Evolutionary conservation across 2,797 vertebrate genomes (phyloP).

Genomic region (Bradypodion ventrale): DNA sequence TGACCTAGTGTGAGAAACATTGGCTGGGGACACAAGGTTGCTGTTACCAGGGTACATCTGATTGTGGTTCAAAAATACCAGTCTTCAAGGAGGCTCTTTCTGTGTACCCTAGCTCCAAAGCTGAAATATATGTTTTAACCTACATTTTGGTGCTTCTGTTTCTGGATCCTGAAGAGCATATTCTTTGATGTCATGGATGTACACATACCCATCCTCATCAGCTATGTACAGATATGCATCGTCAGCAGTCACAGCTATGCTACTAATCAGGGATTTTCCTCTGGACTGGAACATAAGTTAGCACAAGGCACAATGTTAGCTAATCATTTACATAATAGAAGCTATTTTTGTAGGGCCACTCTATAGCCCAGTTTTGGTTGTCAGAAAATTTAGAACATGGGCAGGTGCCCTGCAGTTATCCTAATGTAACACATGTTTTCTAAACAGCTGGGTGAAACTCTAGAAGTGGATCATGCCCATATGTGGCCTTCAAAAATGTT

Average conservation of each 20-base stretch:
- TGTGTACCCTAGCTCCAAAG: background rate
- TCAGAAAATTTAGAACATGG: background rate
- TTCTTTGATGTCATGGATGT: constrained; percentile 65
- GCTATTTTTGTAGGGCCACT: background rate
- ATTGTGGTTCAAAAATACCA: background rate
- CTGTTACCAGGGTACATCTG: too few species aligned
- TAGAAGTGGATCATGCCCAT: too few species aligned
- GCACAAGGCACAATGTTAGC: background rate
- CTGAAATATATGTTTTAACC: background rate
- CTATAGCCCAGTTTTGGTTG: background rate
- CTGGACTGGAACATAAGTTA: constrained; percentile 62
- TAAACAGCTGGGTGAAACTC: too few species aligned
- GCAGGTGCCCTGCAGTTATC: background rate
- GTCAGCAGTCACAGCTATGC: constrained; percentile 65
- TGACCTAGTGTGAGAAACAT: too few species aligned
- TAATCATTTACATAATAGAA: background rate
- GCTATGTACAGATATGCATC: constrained; percentile 63
- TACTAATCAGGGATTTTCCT: constrained; percentile 71
- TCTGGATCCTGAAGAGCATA: constrained; percentile 61
- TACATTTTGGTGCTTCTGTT: constrained; percentile 60
- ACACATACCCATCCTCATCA: constrained; percentile 70
- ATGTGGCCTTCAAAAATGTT: too few species aligned
- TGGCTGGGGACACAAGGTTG: too few species aligned
- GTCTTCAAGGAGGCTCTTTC: background rate
- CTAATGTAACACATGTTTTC: background rate